Percentiles rank a stretch among this genome's conserved stretches.
These are phyloP conservation scores for Prolemur simus DNA, from an alignment of 2,113 vertebrate species.

Conservation along the genomic window DNA sequence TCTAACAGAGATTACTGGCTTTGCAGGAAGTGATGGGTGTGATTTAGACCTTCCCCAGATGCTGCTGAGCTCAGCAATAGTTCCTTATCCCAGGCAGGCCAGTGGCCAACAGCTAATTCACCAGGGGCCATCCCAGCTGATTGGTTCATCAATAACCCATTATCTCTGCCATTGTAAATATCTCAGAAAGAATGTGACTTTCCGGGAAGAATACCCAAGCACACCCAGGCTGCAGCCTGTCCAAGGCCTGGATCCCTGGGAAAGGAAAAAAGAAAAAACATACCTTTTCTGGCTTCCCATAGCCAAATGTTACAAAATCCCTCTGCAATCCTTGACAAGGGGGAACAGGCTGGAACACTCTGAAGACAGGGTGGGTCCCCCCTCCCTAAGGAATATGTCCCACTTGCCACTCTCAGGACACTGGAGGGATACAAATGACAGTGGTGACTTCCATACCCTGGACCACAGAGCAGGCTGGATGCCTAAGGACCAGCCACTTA, in stretches of 20 bases:
- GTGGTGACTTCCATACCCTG: accelerated
- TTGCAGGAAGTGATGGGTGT: conserved; percentile 32
- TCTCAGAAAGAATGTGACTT: conserved; percentile 62
- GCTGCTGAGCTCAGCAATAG: conserved; percentile 71
- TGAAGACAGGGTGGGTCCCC: not conserved
- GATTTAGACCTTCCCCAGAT: conserved; percentile 69
- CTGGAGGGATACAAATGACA: not conserved
- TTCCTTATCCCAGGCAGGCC: conserved; percentile 59
- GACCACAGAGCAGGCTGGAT: too few relatives aligned
- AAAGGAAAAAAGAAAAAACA: not conserved
- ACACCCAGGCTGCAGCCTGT: not conserved
- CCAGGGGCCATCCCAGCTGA: conserved; percentile 71
- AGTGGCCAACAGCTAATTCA: conserved; percentile 74
- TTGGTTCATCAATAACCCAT: conserved; percentile 81
- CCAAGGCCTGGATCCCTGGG: not conserved
- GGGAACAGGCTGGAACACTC: too few relatives aligned
- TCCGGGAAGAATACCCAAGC: conserved; percentile 18
- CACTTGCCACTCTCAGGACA: not conserved
- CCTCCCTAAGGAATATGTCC: not conserved
- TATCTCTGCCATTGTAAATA: conserved; percentile 80
- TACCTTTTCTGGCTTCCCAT: not conserved
- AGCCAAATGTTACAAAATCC: not conserved
- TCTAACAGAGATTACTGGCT: conserved; percentile 63
- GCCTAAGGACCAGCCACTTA: not conserved
- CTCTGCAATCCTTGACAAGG: not conserved